Percentiles rank a stretch among this genome's conserved stretches.
Evolutionary conservation across 2,888 invertebrate species (phyloP).

Genomic region (Lithosia quadra): DNA sequence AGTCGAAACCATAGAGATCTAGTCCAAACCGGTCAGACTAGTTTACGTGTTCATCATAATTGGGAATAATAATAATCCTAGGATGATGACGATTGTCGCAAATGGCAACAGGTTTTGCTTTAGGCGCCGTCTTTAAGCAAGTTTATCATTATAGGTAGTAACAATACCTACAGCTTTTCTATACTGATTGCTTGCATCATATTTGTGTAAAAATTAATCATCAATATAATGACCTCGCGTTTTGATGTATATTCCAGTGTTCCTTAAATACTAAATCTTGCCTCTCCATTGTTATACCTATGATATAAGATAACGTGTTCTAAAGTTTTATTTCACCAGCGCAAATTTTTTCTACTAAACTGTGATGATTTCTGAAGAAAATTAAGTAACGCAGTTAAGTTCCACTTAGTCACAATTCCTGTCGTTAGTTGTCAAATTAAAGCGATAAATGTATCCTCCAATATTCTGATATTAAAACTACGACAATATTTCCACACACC

Average conservation of each 20-base stretch:
- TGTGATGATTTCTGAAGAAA: no score
- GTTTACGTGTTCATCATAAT: not conserved
- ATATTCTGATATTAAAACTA: not conserved
- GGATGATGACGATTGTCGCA: slow-evolving; percentile 9
- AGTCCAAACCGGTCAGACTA: not conserved
- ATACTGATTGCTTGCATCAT: not conserved
- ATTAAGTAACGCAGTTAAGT: no score
- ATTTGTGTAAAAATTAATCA: not conserved
- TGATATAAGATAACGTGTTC: no score
- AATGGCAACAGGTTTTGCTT: slow-evolving; percentile 31
- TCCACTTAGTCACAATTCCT: no score
- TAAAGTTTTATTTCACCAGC: no score
- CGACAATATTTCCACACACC: not conserved
- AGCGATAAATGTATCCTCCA: no score
- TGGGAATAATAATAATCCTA: not conserved
- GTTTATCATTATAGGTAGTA: slow-evolving; percentile 23
- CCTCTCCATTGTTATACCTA: not conserved
- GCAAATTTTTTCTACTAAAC: no score
- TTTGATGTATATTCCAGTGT: not conserved
- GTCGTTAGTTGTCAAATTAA: no score
- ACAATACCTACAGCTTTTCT: not conserved
- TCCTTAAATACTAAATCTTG: not conserved
- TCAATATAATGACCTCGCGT: not conserved
- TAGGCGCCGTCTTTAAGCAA: slow-evolving; percentile 17
- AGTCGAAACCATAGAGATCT: not conserved